Conservation (phyloP, 1,140 invertebrate species). For the Zaprionus ghesquierei region DNA sequence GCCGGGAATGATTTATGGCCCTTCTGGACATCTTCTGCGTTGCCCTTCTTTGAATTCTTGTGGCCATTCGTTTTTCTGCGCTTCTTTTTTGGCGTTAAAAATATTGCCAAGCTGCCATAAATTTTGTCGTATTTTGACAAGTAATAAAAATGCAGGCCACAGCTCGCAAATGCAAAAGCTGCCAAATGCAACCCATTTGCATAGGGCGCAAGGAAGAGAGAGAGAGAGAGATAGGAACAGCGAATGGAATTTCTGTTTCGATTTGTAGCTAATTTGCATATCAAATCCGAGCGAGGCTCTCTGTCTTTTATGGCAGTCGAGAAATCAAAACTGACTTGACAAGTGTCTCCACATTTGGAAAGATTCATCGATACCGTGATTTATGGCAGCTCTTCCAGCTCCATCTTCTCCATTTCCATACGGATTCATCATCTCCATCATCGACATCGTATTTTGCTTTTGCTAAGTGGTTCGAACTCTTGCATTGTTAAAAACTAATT, state of each 20-base stretch:
- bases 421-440: conserved; percentile 16
- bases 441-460: neutral
- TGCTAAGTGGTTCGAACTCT: conserved; percentile 18
- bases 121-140: conserved; percentile 76
- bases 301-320: conserved; percentile 22
- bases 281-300: conserved; percentile 26
- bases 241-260: conserved; percentile 16
- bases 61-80: conserved; percentile 20
- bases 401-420: neutral
- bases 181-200: conserved; percentile 59
- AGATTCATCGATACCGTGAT: conserved; percentile 46
- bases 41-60: conserved; percentile 56
- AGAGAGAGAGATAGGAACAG: neutral
- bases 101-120: conserved; percentile 72
- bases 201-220: conserved; percentile 33
- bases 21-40: conserved; percentile 49
- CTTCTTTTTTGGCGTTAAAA: conserved; percentile 70
- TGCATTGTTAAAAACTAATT: conserved; percentile 60
- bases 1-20: conserved; percentile 61
- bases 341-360: conserved; percentile 49
- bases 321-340: conserved; percentile 41
- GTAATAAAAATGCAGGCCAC: conserved; percentile 75
- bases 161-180: conserved; percentile 42
- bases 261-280: conserved; percentile 70
- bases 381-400: conserved; percentile 48